A percentile compares a stretch with the other conserved stretches of the same genome.
Evolutionary conservation across 1,140 invertebrate genomes (phyloP).

Genomic region (Theocolax elegans): DNA sequence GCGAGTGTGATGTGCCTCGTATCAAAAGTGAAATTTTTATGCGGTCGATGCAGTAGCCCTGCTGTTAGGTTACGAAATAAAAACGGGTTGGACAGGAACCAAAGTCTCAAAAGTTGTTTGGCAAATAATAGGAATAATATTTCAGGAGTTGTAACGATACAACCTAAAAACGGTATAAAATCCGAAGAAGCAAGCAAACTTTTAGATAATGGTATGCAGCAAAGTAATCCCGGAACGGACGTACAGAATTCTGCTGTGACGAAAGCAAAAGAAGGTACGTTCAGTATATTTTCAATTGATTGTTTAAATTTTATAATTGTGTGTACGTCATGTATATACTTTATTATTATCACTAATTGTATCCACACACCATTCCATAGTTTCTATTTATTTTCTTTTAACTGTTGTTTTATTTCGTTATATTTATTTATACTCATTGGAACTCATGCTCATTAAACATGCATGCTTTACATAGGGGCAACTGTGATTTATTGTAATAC

Average conservation of each 20-base stretch:
- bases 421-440: background rate
- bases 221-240: constrained; percentile 48
- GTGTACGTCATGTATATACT: background rate
- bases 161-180: constrained; percentile 61
- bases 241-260: constrained; percentile 53
- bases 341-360: background rate
- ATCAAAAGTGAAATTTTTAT: constrained; percentile 82
- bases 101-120: constrained; percentile 59
- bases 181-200: constrained; percentile 62
- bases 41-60: constrained; percentile 78
- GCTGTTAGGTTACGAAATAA: constrained; percentile 72
- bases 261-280: constrained; percentile 64
- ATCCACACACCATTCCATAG: background rate
- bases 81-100: constrained; percentile 56
- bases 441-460: constrained; percentile 19
- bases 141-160: constrained; percentile 60
- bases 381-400: constrained; percentile 17
- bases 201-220: constrained; percentile 53
- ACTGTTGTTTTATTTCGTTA: background rate
- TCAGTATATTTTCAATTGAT: background rate
- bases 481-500: constrained; percentile 52
- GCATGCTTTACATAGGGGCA: constrained; percentile 39
- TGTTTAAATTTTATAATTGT: constrained; percentile 7
- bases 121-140: constrained; percentile 50
- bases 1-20: constrained; percentile 88